phyloP scores from a whole-genome alignment of 1,140 invertebrate species.

The Sinonovacula constricta region DNA sequence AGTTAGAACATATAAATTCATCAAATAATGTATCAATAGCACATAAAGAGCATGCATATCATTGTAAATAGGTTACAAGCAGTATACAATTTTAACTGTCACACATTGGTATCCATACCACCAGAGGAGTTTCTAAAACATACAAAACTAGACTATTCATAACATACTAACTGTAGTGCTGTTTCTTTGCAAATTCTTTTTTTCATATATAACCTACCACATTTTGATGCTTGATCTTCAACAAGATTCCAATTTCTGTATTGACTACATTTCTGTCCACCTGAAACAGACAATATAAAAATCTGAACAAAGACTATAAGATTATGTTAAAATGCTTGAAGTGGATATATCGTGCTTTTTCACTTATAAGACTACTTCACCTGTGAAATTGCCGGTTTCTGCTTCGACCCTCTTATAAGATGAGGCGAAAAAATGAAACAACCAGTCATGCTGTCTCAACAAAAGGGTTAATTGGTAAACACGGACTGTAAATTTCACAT shows the following conservation, averaged over 20 bases:
- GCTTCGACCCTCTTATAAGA: too few species aligned
- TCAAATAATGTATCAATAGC: not conserved
- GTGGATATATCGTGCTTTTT: not conserved
- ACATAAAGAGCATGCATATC: not conserved
- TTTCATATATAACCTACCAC: constrained; percentile 62
- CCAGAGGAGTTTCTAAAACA: not conserved
- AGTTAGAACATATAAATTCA: not conserved
- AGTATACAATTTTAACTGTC: not conserved
- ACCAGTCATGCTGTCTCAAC: too few species aligned
- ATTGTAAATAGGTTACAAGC: not conserved
- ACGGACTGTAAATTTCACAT: too few species aligned
- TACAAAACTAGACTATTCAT: not conserved
- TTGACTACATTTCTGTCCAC: constrained; percentile 71
- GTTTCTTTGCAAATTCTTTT: not conserved
- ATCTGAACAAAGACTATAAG: too few species aligned
- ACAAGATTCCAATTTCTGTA: constrained; percentile 70
- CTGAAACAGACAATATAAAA: constrained; percentile 59
- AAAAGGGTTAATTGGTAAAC: too few species aligned
- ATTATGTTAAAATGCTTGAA: not conserved
- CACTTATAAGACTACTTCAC: too few species aligned
- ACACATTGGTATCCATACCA: not conserved
- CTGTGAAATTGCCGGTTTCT: too few species aligned
- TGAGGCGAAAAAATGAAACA: too few species aligned
- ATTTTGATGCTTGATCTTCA: constrained; percentile 69
- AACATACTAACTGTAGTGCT: not conserved